Conservation (phyloP, 1,140 invertebrate species). For the Palaemon carinicauda region DNA sequence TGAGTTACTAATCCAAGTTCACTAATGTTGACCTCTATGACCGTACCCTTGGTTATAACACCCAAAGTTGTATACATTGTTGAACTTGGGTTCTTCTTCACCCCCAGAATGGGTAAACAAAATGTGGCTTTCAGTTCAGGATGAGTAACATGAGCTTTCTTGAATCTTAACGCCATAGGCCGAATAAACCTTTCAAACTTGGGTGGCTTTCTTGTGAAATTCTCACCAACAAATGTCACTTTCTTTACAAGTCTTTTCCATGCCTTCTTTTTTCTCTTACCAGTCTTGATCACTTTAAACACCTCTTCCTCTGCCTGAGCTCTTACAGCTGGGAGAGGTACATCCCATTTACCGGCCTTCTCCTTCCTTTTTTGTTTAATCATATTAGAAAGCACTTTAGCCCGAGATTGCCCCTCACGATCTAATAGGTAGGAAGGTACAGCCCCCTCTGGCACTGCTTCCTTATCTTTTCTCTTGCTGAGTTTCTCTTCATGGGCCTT, state of each 20-base stretch:
- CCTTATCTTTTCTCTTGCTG: conserved; percentile 82
- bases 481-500: conserved; percentile 90
- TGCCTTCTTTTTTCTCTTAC: conserved; percentile 94
- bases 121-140: conserved; percentile 99
- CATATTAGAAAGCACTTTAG: conserved; percentile 98
- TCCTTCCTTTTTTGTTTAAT: conserved; percentile 99
- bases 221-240: conserved; percentile 97
- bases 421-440: conserved; percentile 96
- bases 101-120: conserved; percentile 96
- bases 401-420: conserved; percentile 90
- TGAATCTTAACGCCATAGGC: conserved; percentile 96
- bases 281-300: conserved; percentile 93
- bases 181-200: conserved; percentile 99
- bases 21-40: conserved; percentile 98
- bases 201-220: conserved; percentile 98
- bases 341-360: conserved; percentile 99
- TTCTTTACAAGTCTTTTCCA: conserved; percentile 99
- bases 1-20: conserved; percentile 99
- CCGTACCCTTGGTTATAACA: conserved; percentile 98
- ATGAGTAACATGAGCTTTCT: conserved; percentile 98
- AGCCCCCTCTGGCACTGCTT: conserved; percentile 87
- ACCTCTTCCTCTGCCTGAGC: conserved; percentile 98
- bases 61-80: conserved; percentile 96
- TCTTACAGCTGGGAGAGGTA: conserved; percentile 97
- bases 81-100: conserved; percentile 99